Evolutionary conservation across 1,140 invertebrate genomes (phyloP).

Genomic region (Magallana ariakensis): DNA sequence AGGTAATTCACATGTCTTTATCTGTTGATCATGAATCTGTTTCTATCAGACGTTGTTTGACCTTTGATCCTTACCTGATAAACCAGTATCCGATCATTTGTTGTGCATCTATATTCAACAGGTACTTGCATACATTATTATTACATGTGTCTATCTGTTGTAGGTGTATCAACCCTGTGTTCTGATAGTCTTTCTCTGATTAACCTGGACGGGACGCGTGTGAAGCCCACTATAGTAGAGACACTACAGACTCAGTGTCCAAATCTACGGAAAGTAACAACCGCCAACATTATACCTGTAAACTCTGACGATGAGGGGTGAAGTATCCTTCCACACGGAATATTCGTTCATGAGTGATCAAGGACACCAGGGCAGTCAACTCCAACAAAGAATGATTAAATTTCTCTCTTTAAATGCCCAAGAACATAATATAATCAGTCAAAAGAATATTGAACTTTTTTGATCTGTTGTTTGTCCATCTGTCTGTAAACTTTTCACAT

Average conservation of each 20-base stretch:
- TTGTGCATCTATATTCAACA: not conserved
- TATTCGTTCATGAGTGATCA: not conserved
- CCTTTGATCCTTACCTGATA: not conserved
- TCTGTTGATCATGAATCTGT: not conserved
- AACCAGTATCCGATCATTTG: not conserved
- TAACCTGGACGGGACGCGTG: not conserved
- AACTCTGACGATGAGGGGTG: not conserved
- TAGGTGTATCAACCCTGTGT: not conserved
- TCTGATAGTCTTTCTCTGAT: not conserved
- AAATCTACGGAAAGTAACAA: not conserved
- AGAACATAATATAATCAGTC: too few relatives aligned
- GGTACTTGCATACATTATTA: not conserved
- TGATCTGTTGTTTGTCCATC: too few relatives aligned
- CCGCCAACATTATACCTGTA: not conserved
- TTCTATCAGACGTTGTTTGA: not conserved
- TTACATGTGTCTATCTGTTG: not conserved
- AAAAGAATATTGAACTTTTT: too few relatives aligned
- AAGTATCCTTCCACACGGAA: not conserved
- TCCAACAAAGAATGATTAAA: too few relatives aligned
- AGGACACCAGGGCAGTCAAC: too few relatives aligned
- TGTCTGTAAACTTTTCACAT: too few relatives aligned
- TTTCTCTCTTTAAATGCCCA: too few relatives aligned
- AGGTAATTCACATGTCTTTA: not conserved
- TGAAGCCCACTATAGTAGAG: not conserved
- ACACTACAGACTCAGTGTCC: not conserved